Percentiles rank a stretch among this genome's conserved stretches.
Conservation (phyloP, 2,113 vertebrate genomes). For the Plecturocebus donacophilus region DNA sequence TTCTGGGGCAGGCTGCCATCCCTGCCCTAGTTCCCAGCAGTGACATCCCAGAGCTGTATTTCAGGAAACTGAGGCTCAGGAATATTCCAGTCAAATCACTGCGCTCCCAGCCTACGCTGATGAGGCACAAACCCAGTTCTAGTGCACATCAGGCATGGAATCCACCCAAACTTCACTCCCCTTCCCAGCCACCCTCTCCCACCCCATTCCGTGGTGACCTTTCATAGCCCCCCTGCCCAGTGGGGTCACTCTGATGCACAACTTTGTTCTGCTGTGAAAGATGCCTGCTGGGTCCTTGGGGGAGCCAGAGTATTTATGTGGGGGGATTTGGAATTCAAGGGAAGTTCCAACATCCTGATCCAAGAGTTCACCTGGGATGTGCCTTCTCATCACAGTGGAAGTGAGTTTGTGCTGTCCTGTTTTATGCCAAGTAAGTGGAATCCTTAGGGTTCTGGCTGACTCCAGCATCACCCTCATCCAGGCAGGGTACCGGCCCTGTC, state of each 20-base stretch:
- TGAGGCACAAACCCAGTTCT: neutral
- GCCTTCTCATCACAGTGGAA: neutral
- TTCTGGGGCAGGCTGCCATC: neutral
- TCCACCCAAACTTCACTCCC: rapidly evolving
- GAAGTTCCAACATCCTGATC: neutral
- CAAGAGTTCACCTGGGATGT: neutral
- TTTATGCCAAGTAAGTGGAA: neutral
- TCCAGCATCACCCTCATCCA: neutral
- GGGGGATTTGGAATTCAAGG: neutral
- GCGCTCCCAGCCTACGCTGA: neutral
- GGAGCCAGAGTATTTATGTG: neutral
- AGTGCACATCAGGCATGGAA: neutral
- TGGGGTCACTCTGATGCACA: rapidly evolving
- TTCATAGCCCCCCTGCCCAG: neutral
- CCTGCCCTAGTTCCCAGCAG: neutral
- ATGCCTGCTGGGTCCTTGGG: neutral
- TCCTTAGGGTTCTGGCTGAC: neutral
- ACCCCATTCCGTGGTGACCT: neutral
- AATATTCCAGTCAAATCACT: neutral
- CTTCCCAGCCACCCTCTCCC: neutral
- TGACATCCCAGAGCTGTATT: neutral
- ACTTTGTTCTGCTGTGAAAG: neutral
- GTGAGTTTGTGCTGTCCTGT: neutral
- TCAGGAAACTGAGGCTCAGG: neutral
- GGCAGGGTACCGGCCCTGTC: neutral